Evolutionary conservation across 2,888 invertebrate species (phyloP).

Genomic region (Nemotelus pantherinus): DNA sequence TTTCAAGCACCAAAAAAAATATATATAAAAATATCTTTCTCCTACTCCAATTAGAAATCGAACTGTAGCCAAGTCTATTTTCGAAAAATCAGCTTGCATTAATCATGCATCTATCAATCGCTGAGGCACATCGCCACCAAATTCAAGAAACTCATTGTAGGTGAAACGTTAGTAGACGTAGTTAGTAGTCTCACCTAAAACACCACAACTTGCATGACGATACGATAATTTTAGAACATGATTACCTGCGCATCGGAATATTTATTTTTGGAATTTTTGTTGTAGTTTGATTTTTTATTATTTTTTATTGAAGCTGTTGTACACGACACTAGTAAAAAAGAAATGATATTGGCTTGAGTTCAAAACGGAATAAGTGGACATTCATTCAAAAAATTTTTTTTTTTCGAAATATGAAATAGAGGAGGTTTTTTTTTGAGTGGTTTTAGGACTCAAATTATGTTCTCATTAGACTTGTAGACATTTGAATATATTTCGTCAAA

Average conservation of each 20-base stretch:
- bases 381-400: not conserved
- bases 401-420: not conserved
- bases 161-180: too few species aligned
- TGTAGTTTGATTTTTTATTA: too few species aligned
- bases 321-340: not conserved
- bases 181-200: too few species aligned
- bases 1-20: not conserved
- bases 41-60: not conserved
- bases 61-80: not conserved
- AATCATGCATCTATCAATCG: slow-evolving; percentile 25
- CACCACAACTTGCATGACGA: not conserved
- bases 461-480: too few species aligned
- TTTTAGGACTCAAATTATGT: too few species aligned
- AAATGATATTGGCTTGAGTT: slow-evolving; percentile 17
- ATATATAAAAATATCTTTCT: not conserved
- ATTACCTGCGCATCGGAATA: slow-evolving; percentile 29
- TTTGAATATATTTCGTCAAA: too few species aligned
- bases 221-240: slow-evolving; percentile 41
- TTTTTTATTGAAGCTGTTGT: too few species aligned
- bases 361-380: slow-evolving; percentile 9
- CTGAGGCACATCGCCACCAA: not conserved
- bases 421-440: too few species aligned
- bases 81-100: slow-evolving; percentile 4
- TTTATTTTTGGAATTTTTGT: too few species aligned
- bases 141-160: not conserved